Evolutionary conservation across 2,888 invertebrate species (phyloP).

Genomic region (Lysandra bellargus): DNA sequence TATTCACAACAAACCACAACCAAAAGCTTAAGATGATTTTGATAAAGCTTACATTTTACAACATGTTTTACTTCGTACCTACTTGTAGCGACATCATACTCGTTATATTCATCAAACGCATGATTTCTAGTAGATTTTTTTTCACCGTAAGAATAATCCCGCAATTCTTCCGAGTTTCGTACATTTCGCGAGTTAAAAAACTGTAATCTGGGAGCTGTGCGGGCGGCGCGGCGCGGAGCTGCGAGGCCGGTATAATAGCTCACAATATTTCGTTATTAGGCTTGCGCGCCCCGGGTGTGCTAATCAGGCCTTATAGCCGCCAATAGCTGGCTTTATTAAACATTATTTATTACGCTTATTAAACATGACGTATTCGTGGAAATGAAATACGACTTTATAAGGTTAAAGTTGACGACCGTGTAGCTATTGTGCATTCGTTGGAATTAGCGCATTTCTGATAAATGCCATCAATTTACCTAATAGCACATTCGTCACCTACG

Average conservation of each 20-base stretch:
- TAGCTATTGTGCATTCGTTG: neutral
- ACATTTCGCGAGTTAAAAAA: neutral
- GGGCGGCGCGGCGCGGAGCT: neutral
- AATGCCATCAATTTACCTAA: neutral
- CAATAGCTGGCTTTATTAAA: conserved; percentile 12
- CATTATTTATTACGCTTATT: conserved; percentile 15
- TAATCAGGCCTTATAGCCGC: neutral
- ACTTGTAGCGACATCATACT: no score
- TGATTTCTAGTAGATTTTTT: no score
- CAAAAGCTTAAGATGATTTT: neutral
- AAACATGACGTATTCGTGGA: conserved; percentile 1
- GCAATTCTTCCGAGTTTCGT: neutral
- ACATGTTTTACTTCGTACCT: neutral
- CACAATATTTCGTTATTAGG: conserved; percentile 11
- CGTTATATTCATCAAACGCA: no score
- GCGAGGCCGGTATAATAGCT: neutral
- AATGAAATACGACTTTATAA: neutral
- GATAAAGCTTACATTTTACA: neutral
- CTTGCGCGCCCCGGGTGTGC: neutral
- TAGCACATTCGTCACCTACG: neutral
- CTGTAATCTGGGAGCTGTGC: neutral
- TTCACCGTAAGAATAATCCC: no score
- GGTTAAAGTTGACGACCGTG: neutral
- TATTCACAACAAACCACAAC: neutral
- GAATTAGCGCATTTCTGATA: neutral